phyloP scores from a whole-genome alignment of 2,113 vertebrate species.

The Notarius quadriscutis region DNA sequence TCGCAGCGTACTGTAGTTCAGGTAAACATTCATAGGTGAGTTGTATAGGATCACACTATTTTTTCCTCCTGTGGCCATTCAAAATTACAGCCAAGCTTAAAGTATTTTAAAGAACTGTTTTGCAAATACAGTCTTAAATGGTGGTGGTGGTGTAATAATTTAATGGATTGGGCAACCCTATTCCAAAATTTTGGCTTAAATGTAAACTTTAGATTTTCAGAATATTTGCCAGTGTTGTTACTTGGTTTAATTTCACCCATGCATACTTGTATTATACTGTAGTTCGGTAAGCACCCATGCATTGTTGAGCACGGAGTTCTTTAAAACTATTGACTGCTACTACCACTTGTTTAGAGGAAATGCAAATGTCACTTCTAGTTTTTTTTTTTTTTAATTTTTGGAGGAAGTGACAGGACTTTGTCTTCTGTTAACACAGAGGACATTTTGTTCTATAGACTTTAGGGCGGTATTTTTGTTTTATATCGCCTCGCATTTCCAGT shows the following conservation, averaged over 20 bases:
- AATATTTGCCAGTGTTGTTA: neutral
- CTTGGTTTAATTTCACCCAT: neutral
- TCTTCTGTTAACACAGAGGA: constrained; percentile 6
- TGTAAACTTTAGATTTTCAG: neutral
- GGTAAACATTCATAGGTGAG: neutral
- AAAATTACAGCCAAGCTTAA: neutral
- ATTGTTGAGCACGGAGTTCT: constrained; percentile 8
- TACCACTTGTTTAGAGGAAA: constrained; percentile 15
- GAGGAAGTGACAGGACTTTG: constrained; percentile 33
- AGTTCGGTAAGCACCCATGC: neutral
- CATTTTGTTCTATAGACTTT: neutral
- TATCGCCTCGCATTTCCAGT: neutral
- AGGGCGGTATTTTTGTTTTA: neutral
- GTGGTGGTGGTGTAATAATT: too few species aligned
- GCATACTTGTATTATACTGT: neutral
- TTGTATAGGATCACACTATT: neutral
- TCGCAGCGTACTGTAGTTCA: neutral
- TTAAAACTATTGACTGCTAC: neutral
- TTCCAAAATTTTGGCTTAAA: neutral
- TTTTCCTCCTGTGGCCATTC: neutral
- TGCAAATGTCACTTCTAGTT: constrained; percentile 21
- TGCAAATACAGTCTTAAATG: neutral
- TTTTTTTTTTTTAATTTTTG: neutral
- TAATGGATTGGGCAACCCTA: neutral
- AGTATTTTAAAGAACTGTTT: neutral